A percentile compares a stretch with the other conserved stretches of the same genome.
phyloP scores from a whole-genome alignment of 2,113 vertebrate genomes.

The Mobula birostris region DNA sequence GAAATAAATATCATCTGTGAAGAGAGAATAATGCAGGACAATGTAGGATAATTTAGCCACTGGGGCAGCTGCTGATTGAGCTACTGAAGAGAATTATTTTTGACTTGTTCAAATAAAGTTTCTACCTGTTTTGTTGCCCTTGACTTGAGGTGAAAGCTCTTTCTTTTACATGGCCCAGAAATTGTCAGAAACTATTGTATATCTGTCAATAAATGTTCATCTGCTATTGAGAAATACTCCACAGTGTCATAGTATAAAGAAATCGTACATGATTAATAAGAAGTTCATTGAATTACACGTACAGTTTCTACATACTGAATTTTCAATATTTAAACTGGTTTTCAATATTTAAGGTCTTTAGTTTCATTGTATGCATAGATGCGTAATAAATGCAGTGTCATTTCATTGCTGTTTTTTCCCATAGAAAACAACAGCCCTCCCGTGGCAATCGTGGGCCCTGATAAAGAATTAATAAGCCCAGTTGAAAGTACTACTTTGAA shows the following conservation, averaged over 20 bases:
- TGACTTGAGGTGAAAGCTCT: not conserved
- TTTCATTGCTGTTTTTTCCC: conserved; percentile 33
- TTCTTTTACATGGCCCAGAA: not conserved
- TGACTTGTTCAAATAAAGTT: not conserved
- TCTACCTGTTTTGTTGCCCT: not conserved
- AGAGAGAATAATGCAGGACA: not conserved
- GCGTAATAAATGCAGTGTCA: too few species aligned
- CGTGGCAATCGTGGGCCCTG: conserved; percentile 65
- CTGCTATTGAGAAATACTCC: not conserved
- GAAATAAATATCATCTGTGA: not conserved
- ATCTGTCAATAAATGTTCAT: not conserved
- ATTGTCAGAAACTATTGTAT: not conserved
- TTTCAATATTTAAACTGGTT: too few species aligned
- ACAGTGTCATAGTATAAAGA: not conserved
- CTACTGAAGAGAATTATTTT: not conserved
- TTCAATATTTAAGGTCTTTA: not conserved
- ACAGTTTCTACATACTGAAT: not conserved
- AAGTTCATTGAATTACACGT: not conserved
- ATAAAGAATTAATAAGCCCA: conserved; percentile 67
- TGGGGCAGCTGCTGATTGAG: not conserved
- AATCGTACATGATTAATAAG: not conserved
- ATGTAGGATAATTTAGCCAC: too few species aligned
- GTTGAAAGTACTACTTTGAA: conserved; percentile 61
- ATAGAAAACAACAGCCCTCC: conserved; percentile 65
- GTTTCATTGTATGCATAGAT: too few species aligned